A percentile compares a stretch with the other conserved stretches of the same genome.
These are phyloP conservation scores for Botia kubotai DNA, from an alignment of 2,797 vertebrate species.

Conservation along the genomic window DNA sequence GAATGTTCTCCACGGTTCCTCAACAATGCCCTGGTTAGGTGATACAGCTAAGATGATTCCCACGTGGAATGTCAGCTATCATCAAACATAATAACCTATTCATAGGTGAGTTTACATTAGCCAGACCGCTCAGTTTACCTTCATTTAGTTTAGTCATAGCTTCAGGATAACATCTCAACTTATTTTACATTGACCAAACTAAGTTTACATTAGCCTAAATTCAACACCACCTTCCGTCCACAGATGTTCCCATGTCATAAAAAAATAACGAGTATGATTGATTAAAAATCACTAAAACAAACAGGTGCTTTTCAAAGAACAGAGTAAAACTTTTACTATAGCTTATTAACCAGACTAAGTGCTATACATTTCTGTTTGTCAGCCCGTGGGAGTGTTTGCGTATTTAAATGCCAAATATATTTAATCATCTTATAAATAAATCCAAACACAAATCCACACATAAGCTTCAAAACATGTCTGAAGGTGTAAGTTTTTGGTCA, in stretches of 20 bases:
- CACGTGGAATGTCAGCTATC: conserved; percentile 62
- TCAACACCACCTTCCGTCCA: neutral
- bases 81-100: conserved; percentile 48
- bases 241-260: neutral
- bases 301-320: neutral
- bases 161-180: conserved; percentile 9
- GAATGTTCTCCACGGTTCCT: conserved; percentile 36
- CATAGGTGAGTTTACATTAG: conserved; percentile 39
- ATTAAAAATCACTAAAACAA: neutral
- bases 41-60: conserved; percentile 57
- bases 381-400: neutral
- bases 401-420: neutral
- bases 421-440: neutral
- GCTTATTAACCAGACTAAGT: neutral
- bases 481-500: neutral
- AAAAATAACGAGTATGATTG: neutral
- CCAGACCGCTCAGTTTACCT: neutral
- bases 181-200: neutral
- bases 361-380: neutral
- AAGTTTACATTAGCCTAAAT: conserved; percentile 1
- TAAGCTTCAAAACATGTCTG: neutral
- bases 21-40: conserved; percentile 63
- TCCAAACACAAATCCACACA: neutral
- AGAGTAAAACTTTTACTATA: no score
- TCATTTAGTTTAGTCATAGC: neutral